Percentiles rank a stretch among this genome's conserved stretches.
phyloP scores from a whole-genome alignment of 1,140 invertebrate species.

The Rhopalosiphum padi region DNA sequence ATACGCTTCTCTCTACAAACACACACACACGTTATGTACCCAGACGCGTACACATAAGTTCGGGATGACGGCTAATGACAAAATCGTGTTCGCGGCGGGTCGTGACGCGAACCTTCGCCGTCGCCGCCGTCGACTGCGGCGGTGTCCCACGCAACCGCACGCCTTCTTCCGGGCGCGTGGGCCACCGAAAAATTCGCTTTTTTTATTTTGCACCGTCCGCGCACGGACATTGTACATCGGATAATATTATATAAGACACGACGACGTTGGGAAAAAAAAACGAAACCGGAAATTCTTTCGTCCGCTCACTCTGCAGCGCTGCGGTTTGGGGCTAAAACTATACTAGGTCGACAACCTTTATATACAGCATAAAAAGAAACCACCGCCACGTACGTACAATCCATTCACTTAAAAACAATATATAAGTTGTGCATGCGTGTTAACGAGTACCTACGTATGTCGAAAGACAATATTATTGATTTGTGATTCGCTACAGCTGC shows the following conservation, averaged over 20 bases:
- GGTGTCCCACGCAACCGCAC: conserved; percentile 51
- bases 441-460: background rate
- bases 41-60: background rate
- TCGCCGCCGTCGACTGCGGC: background rate
- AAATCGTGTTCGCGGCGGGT: conserved; percentile 57
- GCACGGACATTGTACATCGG: conserved; percentile 8
- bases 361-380: background rate
- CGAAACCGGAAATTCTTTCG: conserved; percentile 36
- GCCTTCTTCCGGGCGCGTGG: conserved; percentile 45
- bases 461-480: background rate
- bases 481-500: background rate
- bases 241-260: background rate
- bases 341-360: conserved; percentile 22
- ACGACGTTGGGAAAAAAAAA: background rate
- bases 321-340: background rate
- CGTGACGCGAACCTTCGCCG: conserved; percentile 41
- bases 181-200: conserved; percentile 37
- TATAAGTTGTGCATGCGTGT: background rate
- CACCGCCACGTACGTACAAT: background rate
- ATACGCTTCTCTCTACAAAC: conserved; percentile 2
- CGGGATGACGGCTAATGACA: conserved; percentile 50
- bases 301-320: background rate
- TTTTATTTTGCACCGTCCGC: conserved; percentile 5
- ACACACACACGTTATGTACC: background rate
- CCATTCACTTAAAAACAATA: conserved; percentile 8